phyloP scores from a whole-genome alignment of 2,797 vertebrate species.

The Tachyglossus aculeatus region DNA sequence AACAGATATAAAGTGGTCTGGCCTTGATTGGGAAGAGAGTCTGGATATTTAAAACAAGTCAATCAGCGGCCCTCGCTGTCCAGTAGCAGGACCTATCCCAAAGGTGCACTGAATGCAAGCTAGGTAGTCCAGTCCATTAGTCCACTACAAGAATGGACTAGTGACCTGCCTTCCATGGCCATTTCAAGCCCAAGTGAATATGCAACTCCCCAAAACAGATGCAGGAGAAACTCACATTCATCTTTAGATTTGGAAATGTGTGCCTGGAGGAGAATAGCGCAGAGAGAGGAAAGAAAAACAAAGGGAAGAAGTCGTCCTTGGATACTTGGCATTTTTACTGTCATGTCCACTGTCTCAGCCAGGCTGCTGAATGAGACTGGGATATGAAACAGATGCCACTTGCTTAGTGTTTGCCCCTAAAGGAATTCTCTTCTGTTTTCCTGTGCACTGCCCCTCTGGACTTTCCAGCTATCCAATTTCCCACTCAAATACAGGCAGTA shows the following conservation, averaged over 20 bases:
- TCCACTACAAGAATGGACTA: too few relatives aligned
- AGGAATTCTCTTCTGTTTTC: constrained; percentile 56
- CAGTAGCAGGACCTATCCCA: too few relatives aligned
- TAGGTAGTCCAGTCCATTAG: too few relatives aligned
- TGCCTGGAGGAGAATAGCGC: constrained; percentile 29
- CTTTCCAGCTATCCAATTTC: constrained; percentile 61
- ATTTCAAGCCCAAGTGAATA: constrained; percentile 27
- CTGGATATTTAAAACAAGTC: too few relatives aligned
- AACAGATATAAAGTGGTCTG: too few relatives aligned
- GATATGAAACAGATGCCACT: constrained; percentile 58
- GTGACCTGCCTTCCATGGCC: too few relatives aligned
- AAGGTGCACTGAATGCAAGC: too few relatives aligned
- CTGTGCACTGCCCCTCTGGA: constrained; percentile 42
- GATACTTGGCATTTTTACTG: constrained; percentile 10
- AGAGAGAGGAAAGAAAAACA: neutral
- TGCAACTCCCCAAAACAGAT: too few relatives aligned
- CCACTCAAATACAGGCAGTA: constrained; percentile 50
- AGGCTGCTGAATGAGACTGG: constrained; percentile 41
- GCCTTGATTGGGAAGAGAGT: too few relatives aligned
- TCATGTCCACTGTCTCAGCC: constrained; percentile 42
- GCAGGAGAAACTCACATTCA: too few relatives aligned
- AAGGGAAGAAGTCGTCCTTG: constrained; percentile 18
- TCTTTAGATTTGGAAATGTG: too few relatives aligned
- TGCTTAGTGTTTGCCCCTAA: constrained; percentile 42
- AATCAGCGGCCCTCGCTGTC: too few relatives aligned